Evolutionary conservation across 2,888 invertebrate species (phyloP).

Genomic region (Drosophila kanekoi): DNA sequence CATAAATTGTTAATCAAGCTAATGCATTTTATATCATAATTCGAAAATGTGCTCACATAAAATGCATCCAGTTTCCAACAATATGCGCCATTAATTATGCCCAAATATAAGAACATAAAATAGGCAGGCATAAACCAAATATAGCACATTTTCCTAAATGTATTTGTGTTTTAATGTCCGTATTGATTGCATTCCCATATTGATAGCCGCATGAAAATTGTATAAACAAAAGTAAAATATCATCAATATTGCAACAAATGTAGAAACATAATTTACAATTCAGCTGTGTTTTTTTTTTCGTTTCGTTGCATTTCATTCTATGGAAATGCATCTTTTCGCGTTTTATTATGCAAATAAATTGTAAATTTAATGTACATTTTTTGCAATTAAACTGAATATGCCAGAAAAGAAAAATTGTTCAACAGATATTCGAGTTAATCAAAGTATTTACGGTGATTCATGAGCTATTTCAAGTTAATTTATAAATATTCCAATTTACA

Average conservation of each 20-base stretch:
- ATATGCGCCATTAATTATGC: slow-evolving; percentile 44
- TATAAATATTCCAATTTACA: too few relatives aligned
- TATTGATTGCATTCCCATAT: slow-evolving; percentile 23
- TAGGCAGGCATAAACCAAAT: not conserved
- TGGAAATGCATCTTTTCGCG: too few relatives aligned
- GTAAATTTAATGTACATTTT: not conserved
- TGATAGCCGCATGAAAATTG: slow-evolving; percentile 27
- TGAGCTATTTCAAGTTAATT: too few relatives aligned
- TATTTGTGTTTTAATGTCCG: slow-evolving; percentile 5
- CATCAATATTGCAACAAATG: slow-evolving; percentile 31
- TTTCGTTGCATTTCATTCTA: not conserved
- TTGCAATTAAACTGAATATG: not conserved
- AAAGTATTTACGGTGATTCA: too few relatives aligned
- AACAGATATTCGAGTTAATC: not conserved
- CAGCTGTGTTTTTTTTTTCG: not conserved
- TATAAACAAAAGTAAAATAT: slow-evolving; percentile 26
- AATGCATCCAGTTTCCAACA: slow-evolving; percentile 1
- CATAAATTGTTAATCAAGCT: slow-evolving; percentile 63
- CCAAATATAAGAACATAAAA: slow-evolving; percentile 12
- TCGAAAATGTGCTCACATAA: slow-evolving; percentile 10
- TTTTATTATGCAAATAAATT: not conserved
- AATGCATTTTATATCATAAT: slow-evolving; percentile 49
- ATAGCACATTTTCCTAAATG: not conserved
- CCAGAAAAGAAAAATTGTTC: not conserved
- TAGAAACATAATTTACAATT: slow-evolving; percentile 13